These are phyloP conservation scores for Megalurothrips usitatus DNA, from an alignment of 2,888 invertebrate genomes.

Conservation along the genomic window DNA sequence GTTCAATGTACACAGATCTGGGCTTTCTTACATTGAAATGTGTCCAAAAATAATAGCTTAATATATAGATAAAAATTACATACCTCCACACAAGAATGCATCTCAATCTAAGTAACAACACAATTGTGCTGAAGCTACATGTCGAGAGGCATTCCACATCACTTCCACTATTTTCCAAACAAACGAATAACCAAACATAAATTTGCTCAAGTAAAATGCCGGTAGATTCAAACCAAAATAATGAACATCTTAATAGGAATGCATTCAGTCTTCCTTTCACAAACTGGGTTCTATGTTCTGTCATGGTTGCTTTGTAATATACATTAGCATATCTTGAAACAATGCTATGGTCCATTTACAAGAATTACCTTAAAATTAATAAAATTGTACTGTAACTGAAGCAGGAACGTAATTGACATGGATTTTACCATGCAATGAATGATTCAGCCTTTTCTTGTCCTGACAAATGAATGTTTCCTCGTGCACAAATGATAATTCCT, in stretches of 20 bases:
- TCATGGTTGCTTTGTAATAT: constrained; percentile 17
- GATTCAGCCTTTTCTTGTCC: constrained; percentile 6
- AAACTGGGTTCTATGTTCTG: constrained; percentile 2
- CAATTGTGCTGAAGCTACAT: neutral
- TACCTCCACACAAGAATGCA: neutral
- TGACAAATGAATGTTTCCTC: neutral
- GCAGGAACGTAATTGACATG: constrained; percentile 14
- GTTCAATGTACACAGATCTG: neutral
- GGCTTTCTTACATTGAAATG: neutral
- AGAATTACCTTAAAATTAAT: constrained; percentile 4
- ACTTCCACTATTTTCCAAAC: neutral
- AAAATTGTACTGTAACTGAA: constrained; percentile 23
- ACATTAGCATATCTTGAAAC: constrained; percentile 1
- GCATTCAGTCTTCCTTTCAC: constrained; percentile 24
- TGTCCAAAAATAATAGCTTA: constrained; percentile 11
- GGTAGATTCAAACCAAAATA: neutral
- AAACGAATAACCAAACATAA: neutral
- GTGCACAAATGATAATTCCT: neutral
- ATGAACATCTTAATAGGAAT: constrained; percentile 2
- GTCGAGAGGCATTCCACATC: neutral
- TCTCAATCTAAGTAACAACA: neutral
- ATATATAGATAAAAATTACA: neutral
- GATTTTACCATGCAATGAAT: neutral
- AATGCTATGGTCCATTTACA: constrained; percentile 11
- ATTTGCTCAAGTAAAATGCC: neutral